Conservation (phyloP, 2,888 invertebrate species). For the Linyphia triangularis region DNA sequence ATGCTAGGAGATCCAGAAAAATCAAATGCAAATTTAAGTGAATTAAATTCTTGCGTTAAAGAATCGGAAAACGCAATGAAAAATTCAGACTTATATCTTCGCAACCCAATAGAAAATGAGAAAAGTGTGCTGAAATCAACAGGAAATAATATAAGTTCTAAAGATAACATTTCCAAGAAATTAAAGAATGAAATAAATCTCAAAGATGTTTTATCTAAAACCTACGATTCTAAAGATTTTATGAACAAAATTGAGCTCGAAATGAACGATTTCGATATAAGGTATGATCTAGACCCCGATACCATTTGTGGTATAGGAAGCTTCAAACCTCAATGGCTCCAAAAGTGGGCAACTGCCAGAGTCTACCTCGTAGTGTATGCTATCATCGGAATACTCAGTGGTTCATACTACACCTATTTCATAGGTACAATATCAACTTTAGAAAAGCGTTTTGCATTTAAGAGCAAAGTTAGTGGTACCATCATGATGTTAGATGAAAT, state of each 20-base stretch:
- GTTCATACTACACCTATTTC: slow-evolving; percentile 74
- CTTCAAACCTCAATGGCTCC: slow-evolving; percentile 76
- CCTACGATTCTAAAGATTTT: not conserved
- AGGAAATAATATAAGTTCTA: not conserved
- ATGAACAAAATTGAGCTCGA: not conserved
- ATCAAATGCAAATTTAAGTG: not conserved
- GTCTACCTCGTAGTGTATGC: slow-evolving; percentile 70
- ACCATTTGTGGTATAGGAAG: slow-evolving; percentile 75
- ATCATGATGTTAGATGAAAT: slow-evolving; percentile 75
- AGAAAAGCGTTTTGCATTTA: slow-evolving; percentile 76
- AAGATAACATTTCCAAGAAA: not conserved
- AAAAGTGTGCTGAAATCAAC: not conserved
- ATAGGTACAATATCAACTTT: slow-evolving; percentile 74
- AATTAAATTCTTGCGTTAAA: not conserved
- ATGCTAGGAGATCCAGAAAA: not conserved
- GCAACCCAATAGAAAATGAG: no score
- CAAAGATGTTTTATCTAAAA: not conserved
- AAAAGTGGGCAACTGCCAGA: slow-evolving; percentile 73
- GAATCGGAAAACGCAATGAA: not conserved
- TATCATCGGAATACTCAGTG: slow-evolving; percentile 75
- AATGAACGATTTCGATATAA: slow-evolving; percentile 4
- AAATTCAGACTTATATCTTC: not conserved
- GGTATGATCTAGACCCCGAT: slow-evolving; percentile 27
- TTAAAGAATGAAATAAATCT: not conserved
- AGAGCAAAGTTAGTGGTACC: slow-evolving; percentile 74